Base-by-base conservation (phyloP, 1,140 invertebrate genomes). In the Drosophila aff. region DNA sequence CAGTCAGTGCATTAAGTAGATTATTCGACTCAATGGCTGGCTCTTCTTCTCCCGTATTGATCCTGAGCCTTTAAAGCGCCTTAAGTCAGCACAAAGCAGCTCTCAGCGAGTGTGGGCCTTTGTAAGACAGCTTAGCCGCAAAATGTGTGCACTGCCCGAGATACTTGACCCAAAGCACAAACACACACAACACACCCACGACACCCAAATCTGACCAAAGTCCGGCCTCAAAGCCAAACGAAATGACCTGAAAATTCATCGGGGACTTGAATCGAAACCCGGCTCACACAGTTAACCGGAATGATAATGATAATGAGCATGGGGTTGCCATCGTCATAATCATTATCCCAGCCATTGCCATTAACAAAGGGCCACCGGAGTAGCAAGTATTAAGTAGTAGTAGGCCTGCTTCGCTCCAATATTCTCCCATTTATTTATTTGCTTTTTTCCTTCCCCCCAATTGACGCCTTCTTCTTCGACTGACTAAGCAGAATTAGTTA, bases 401-500 rank as follows among this genome's bases (percentile, higher is more conserved):
- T 11, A 44, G 16, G 16, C n/a, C 38, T 7, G 15, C 7, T 13
- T 23, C 5, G 15, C 9, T 28, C 57, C 46, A 57, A 57, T 57
- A 57, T 57, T 26, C 15, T 18, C 18, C 16, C 26, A 47, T 26
- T n/a, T 52, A 52, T 52, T 33, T 52, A 33, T 33, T 44, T 21
- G 15, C n/a, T 16, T 33, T 52, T 33, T 33, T 52, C 3, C 15
- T n/a, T 11, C 4, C 9, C 21, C 31, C 38, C 33, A 43, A 58
- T 50, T 58, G 59, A 55, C 62, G 55, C 53, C 73, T 38, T 13
- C 58, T 40, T 31, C 63, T 81, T 13, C 62, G 44, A 41, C 63
- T 81, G 79, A 76, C 63, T 81, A 69, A 81, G 79, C 79, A 76
- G 61, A 80, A 81, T 76, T 53, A 69, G 79, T 59, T 58, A 55